Conservation (phyloP, 2,797 vertebrate genomes). For the Phataginus tricuspis region DNA sequence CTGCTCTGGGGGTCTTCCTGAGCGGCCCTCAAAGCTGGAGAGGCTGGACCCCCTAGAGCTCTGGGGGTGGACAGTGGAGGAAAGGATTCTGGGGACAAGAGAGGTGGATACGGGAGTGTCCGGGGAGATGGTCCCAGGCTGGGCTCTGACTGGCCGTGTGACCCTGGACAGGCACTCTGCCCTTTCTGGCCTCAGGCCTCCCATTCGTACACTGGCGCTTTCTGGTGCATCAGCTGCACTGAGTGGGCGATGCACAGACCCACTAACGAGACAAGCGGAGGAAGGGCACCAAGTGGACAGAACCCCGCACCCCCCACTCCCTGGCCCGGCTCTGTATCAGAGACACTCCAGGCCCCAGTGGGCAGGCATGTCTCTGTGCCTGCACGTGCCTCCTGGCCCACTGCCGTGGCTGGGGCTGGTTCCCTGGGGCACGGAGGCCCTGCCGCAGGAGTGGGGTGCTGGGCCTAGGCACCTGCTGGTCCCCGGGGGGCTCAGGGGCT, state of each 20-base stretch:
- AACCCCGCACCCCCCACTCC: accelerated
- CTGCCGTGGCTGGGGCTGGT: background rate
- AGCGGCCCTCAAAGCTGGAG: background rate
- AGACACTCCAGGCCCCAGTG: background rate
- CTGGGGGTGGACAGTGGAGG: background rate
- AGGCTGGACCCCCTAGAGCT: background rate
- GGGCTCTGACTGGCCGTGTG: background rate
- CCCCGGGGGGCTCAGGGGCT: background rate
- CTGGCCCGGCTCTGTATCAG: background rate
- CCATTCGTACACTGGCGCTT: accelerated
- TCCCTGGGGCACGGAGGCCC: accelerated
- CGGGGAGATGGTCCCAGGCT: accelerated
- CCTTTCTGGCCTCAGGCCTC: background rate
- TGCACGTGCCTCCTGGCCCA: background rate
- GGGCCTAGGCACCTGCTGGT: accelerated
- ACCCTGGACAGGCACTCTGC: background rate
- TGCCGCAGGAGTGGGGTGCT: accelerated
- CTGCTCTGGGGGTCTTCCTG: background rate
- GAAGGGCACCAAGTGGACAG: accelerated
- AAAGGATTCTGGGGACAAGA: background rate
- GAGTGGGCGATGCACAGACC: background rate
- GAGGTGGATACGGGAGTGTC: background rate
- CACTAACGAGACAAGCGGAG: accelerated
- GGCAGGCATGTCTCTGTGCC: background rate
- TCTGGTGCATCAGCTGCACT: accelerated